A percentile compares a stretch with the other conserved stretches of the same genome.
These are phyloP conservation scores for Neodontobutis hainanensis DNA, from an alignment of 2,113 vertebrate species.

Conservation along the genomic window DNA sequence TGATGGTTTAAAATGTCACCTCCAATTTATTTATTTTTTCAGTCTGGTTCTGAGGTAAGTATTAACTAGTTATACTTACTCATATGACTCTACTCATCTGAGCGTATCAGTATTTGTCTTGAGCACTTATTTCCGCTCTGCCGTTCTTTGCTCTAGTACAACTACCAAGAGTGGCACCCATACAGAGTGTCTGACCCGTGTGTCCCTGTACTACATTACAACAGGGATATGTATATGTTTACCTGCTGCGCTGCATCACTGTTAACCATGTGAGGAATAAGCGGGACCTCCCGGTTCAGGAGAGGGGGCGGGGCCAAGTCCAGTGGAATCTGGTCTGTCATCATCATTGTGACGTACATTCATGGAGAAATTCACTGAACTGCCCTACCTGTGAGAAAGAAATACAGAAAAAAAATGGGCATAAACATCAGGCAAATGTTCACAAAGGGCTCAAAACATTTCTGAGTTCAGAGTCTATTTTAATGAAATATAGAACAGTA, in stretches of 20 bases:
- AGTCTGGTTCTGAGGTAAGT: too few relatives aligned
- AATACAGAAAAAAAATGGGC: background rate
- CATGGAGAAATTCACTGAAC: constrained; percentile 96
- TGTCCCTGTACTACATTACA: background rate
- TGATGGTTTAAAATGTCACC: too few relatives aligned
- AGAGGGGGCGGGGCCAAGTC: constrained; percentile 92
- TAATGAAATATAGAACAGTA: too few relatives aligned
- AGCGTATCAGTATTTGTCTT: too few relatives aligned
- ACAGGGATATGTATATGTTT: constrained; percentile 36
- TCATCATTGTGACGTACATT: constrained; percentile 99
- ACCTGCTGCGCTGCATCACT: constrained; percentile 97
- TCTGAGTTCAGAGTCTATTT: too few relatives aligned
- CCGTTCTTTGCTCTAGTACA: too few relatives aligned
- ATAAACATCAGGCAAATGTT: background rate
- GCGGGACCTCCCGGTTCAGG: constrained; percentile 94
- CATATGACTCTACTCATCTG: too few relatives aligned
- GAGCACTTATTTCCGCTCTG: too few relatives aligned
- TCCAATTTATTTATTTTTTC: too few relatives aligned
- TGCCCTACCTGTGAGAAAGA: constrained; percentile 81
- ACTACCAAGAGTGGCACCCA: too few relatives aligned
- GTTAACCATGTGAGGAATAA: constrained; percentile 95
- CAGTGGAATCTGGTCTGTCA: constrained; percentile 99
- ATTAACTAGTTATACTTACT: too few relatives aligned
- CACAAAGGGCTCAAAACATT: background rate
- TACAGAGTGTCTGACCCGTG: too few relatives aligned